A percentile compares a stretch with the other conserved stretches of the same genome.
Evolutionary conservation across 2,888 invertebrate genomes (phyloP).

Genomic region (Spodoptera picta): DNA sequence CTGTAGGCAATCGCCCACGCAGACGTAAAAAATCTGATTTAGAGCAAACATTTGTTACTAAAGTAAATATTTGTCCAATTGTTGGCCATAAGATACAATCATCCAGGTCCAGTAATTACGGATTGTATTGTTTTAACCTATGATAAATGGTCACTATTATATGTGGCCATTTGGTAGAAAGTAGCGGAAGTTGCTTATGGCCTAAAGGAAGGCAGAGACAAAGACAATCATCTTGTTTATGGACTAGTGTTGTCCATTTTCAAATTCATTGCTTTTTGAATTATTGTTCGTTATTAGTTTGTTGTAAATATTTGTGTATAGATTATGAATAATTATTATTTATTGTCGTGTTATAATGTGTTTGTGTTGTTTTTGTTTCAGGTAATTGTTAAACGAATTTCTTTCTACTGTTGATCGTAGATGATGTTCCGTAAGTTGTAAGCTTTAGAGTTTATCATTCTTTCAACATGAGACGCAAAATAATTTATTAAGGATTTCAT

Average conservation of each 20-base stretch:
- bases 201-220: slow-evolving; percentile 55
- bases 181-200: slow-evolving; percentile 60
- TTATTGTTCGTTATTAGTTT: slow-evolving; percentile 6
- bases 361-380: slow-evolving; percentile 47
- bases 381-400: slow-evolving; percentile 45
- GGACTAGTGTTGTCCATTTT: slow-evolving; percentile 38
- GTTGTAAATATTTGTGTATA: not conserved
- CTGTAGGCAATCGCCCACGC: slow-evolving; percentile 33
- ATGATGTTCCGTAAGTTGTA: too few relatives aligned
- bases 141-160: slow-evolving; percentile 54
- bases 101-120: slow-evolving; percentile 50
- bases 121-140: slow-evolving; percentile 43
- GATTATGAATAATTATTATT: not conserved
- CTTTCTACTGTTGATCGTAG: not conserved
- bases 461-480: too few relatives aligned
- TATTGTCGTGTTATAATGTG: slow-evolving; percentile 4
- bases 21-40: slow-evolving; percentile 17
- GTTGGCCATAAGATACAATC: slow-evolving; percentile 41
- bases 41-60: slow-evolving; percentile 27
- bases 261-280: slow-evolving; percentile 20
- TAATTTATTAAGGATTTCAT: too few relatives aligned
- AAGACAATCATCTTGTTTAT: slow-evolving; percentile 55
- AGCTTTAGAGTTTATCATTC: too few relatives aligned
- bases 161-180: slow-evolving; percentile 63
- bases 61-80: slow-evolving; percentile 37